Percentiles rank a stretch among this genome's conserved stretches.
Conservation (phyloP, 2,113 vertebrate species). For the Rattus norvegicus region GRCr8 NC_086031.1:66975001-66975500, state of each 20-base stretch:
- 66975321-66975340: not conserved
- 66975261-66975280: not conserved
- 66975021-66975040: not conserved
- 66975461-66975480: not conserved
- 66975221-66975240: not conserved
- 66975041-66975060: not conserved
- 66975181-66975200: not conserved
- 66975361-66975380: not conserved
- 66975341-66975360: not conserved
- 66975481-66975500: not conserved
- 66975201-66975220: not conserved
- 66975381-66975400: not conserved
- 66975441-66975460: not conserved
- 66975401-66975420: conserved; percentile 6
- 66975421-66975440: not conserved
- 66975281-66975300: not conserved
- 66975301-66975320: not conserved
- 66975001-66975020: not conserved
- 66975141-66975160: not conserved
- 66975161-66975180: conserved; percentile 22
- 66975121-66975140: not conserved
- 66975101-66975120: conserved; percentile 46
- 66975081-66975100: conserved; percentile 12
- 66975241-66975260: not conserved
- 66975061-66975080: not conserved